Evolutionary conservation across 2,113 vertebrate genomes (phyloP).

Genomic region (Hippocampus barbouri): DNA sequence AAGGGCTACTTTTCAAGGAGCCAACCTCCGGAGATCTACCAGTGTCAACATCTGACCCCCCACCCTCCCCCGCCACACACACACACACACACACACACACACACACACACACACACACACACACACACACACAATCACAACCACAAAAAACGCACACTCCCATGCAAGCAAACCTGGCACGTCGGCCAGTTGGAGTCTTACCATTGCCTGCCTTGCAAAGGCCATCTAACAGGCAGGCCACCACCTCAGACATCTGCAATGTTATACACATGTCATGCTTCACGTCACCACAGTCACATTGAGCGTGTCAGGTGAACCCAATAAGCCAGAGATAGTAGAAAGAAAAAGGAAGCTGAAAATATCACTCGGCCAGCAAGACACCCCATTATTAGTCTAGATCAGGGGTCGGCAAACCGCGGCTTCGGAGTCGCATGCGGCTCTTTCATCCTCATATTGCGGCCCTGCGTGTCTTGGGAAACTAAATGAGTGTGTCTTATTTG

Average conservation of each 20-base stretch:
- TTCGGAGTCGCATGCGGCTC: too few species aligned
- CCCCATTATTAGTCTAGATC: too few species aligned
- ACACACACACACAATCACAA: constrained; percentile 3
- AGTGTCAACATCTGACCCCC: too few species aligned
- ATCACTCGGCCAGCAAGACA: constrained; percentile 10
- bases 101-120: neutral
- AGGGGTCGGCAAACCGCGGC: too few species aligned
- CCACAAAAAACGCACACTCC: neutral
- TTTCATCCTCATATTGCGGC: too few species aligned
- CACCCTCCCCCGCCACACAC: too few species aligned
- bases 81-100: too few species aligned
- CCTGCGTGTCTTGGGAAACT: too few species aligned
- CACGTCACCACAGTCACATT: constrained; percentile 52
- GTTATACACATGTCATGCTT: constrained; percentile 81
- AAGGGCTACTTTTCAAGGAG: too few species aligned
- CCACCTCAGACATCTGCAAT: constrained; percentile 96
- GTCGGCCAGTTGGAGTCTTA: constrained; percentile 81
- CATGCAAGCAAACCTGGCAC: constrained; percentile 45
- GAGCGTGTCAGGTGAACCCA: constrained; percentile 50
- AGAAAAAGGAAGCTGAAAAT: constrained; percentile 34
- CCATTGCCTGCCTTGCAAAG: constrained; percentile 84
- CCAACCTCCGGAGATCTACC: too few species aligned
- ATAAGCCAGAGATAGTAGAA: constrained; percentile 38
- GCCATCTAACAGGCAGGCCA: constrained; percentile 84
- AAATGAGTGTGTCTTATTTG: too few species aligned